Conservation (phyloP, 2,113 vertebrate genomes). For the Pardalotus punctatus region DNA sequence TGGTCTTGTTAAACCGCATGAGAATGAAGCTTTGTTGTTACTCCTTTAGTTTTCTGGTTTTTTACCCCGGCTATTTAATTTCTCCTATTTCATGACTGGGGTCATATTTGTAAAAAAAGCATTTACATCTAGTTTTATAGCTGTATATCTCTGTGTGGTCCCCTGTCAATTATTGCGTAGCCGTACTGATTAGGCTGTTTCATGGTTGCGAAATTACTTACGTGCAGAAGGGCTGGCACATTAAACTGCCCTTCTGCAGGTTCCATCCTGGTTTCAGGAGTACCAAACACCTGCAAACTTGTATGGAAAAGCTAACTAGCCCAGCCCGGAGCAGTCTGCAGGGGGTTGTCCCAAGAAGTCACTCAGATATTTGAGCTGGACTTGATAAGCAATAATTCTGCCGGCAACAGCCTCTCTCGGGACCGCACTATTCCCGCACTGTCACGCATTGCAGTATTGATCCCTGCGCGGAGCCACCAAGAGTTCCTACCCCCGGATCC, state of each 20-base stretch:
- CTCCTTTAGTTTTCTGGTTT: background rate
- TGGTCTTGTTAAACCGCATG: background rate
- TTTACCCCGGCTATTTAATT: accelerated
- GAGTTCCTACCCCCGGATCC: accelerated
- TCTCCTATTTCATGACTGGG: background rate
- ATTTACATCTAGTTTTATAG: accelerated
- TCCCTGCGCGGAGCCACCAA: accelerated
- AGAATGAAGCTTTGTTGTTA: background rate
- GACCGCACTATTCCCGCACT: accelerated
- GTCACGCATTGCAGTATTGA: accelerated
- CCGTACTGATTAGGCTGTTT: background rate
- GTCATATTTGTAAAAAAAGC: accelerated
- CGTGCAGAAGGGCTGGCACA: background rate
- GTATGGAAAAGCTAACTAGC: accelerated
- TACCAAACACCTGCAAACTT: background rate
- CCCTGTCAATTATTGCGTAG: background rate
- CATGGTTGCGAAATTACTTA: background rate
- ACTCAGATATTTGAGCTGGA: accelerated
- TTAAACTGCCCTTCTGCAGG: background rate
- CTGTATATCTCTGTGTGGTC: no score
- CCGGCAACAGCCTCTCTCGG: accelerated
- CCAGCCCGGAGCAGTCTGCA: background rate
- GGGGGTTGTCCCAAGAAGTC: no score
- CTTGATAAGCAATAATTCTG: accelerated
- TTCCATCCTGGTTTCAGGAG: background rate